A percentile compares a stretch with the other conserved stretches of the same genome.
Evolutionary conservation across 2,888 invertebrate genomes (phyloP).

Genomic region (Cephonodes hylas): DNA sequence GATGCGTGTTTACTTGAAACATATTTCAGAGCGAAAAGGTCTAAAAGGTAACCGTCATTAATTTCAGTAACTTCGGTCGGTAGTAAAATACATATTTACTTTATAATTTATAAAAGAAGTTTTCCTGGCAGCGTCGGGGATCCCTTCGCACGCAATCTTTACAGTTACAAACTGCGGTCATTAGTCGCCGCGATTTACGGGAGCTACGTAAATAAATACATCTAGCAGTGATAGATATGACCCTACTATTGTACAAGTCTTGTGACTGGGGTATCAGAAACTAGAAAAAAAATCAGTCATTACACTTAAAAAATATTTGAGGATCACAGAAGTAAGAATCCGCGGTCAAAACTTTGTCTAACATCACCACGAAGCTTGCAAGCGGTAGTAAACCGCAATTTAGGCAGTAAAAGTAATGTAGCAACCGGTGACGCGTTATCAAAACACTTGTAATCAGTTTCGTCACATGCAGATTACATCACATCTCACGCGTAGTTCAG

Average conservation of each 20-base stretch:
- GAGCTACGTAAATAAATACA: too few relatives aligned
- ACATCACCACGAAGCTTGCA: too few relatives aligned
- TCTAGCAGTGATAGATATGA: too few relatives aligned
- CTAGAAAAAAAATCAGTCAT: too few relatives aligned
- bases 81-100: neutral
- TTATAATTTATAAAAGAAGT: neutral
- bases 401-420: neutral
- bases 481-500: conserved; percentile 51
- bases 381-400: conserved; percentile 5
- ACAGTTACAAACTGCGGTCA: conserved; percentile 13
- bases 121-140: neutral
- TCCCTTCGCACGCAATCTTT: conserved; percentile 16
- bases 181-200: conserved; percentile 2
- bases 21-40: neutral
- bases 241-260: too few relatives aligned
- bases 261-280: too few relatives aligned
- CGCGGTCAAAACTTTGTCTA: too few relatives aligned
- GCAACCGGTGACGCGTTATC: conserved; percentile 46
- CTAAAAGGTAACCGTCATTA: neutral
- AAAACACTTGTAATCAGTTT: conserved; percentile 52
- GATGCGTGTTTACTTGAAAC: neutral
- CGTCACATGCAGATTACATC: conserved; percentile 74
- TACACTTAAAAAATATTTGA: too few relatives aligned
- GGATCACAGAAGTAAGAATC: too few relatives aligned
- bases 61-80: neutral